Evolutionary conservation across 2,888 invertebrate species (phyloP).

Genomic region (Oconnorella tubifera): DNA sequence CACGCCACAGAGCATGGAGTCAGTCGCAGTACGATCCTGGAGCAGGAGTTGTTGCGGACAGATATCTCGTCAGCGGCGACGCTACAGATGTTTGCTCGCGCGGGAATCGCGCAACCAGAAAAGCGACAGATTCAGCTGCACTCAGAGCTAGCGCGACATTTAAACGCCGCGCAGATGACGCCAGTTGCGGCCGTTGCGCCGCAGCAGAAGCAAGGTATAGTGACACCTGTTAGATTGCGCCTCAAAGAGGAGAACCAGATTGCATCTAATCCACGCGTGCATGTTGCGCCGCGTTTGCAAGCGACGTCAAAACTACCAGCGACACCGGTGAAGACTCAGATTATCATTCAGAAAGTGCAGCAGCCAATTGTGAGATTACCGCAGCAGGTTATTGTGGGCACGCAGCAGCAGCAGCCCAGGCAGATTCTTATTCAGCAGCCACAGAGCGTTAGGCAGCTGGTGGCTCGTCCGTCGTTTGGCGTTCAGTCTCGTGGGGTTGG

Average conservation of each 20-base stretch:
- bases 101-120: conserved; percentile 17
- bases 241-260: no score
- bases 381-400: conserved; percentile 11
- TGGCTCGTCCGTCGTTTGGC: conserved; percentile 14
- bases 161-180: conserved; percentile 6
- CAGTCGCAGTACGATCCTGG: not conserved
- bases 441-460: conserved; percentile 13
- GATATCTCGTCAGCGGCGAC: conserved; percentile 7
- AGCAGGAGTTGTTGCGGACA: conserved; percentile 1
- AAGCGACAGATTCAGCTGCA: conserved; percentile 27
- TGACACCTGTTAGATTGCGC: not conserved
- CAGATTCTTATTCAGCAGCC: not conserved
- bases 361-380: conserved; percentile 7
- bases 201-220: not conserved
- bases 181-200: conserved; percentile 7
- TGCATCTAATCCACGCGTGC: not conserved
- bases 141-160: conserved; percentile 29
- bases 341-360: conserved; percentile 7
- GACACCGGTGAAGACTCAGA: not conserved
- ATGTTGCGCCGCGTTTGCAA: not conserved
- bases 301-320: not conserved
- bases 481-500: conserved; percentile 2
- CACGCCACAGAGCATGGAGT: not conserved
- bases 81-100: conserved; percentile 11
- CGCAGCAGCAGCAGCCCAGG: conserved; percentile 17